Evolutionary conservation across 2,888 invertebrate genomes (phyloP).

Genomic region (Andrena fulva): DNA sequence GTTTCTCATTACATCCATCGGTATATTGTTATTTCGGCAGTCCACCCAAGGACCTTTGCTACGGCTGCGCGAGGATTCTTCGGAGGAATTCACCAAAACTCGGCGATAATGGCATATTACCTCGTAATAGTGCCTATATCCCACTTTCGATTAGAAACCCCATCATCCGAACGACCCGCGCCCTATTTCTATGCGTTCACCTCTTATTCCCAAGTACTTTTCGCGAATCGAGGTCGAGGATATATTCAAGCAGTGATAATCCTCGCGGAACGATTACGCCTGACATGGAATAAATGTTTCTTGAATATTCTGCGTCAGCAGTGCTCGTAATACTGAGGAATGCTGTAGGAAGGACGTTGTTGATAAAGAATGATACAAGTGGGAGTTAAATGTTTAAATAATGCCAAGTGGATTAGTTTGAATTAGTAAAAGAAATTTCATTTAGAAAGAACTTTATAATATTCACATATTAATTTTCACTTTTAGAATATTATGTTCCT

Average conservation of each 20-base stretch:
- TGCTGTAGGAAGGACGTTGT: background rate
- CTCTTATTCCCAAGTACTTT: slow-evolving; percentile 21
- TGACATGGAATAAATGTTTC: slow-evolving; percentile 19
- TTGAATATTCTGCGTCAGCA: slow-evolving; percentile 32
- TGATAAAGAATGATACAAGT: too few relatives aligned
- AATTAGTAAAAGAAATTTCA: too few relatives aligned
- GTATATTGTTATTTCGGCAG: slow-evolving; percentile 71
- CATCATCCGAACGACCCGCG: slow-evolving; percentile 65
- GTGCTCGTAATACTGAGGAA: background rate
- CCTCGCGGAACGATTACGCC: slow-evolving; percentile 41
- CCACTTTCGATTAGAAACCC: slow-evolving; percentile 50
- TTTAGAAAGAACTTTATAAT: too few relatives aligned
- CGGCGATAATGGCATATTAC: slow-evolving; percentile 73
- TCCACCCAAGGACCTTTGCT: slow-evolving; percentile 43
- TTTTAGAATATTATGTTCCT: too few relatives aligned
- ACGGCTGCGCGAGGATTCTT: slow-evolving; percentile 43
- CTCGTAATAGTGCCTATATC: slow-evolving; percentile 68
- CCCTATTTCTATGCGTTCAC: slow-evolving; percentile 69
- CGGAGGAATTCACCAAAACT: slow-evolving; percentile 71
- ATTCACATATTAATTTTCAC: too few relatives aligned
- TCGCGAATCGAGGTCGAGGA: slow-evolving; percentile 36
- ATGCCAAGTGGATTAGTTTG: too few relatives aligned
- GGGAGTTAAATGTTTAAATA: too few relatives aligned
- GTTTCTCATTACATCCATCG: slow-evolving; percentile 76
- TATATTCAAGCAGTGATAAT: slow-evolving; percentile 42